These are phyloP conservation scores for Diaphora mendica DNA, from an alignment of 2,888 invertebrate species.

Conservation along the genomic window DNA sequence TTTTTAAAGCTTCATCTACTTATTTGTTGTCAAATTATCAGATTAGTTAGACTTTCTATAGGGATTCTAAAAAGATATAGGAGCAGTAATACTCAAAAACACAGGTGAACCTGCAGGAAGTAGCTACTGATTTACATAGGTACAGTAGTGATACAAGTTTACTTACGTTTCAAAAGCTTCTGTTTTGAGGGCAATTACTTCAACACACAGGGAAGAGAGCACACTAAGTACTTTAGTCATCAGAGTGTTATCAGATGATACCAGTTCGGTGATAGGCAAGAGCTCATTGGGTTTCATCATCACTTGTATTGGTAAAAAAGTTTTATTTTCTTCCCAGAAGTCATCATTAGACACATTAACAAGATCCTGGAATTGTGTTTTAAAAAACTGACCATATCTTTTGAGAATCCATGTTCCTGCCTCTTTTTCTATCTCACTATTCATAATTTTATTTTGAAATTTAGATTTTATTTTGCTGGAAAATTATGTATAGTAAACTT, in stretches of 20 bases:
- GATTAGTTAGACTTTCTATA: not conserved
- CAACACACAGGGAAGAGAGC: constrained; percentile 92
- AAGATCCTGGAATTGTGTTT: constrained; percentile 76
- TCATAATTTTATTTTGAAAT: constrained; percentile 60
- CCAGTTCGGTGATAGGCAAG: constrained; percentile 88
- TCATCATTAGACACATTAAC: constrained; percentile 54
- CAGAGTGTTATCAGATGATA: constrained; percentile 93
- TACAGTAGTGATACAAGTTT: not conserved
- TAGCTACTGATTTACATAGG: not conserved
- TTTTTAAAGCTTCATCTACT: too few species aligned
- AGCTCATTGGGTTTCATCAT: constrained; percentile 86
- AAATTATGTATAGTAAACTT: not conserved
- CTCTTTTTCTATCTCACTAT: constrained; percentile 73
- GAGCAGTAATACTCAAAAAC: not conserved
- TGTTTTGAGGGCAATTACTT: constrained; percentile 89
- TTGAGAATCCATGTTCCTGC: constrained; percentile 74
- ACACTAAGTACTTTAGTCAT: constrained; percentile 93
- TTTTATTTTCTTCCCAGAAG: constrained; percentile 70
- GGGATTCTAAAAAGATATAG: too few species aligned
- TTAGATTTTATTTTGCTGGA: not conserved
- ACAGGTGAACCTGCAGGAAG: not conserved
- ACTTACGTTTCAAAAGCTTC: constrained; percentile 88
- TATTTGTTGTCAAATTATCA: not conserved
- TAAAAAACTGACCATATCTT: constrained; percentile 81
- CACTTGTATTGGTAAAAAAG: constrained; percentile 73